Conservation (phyloP, 2,888 invertebrate species). For the Cremastinae sp. region DNA sequence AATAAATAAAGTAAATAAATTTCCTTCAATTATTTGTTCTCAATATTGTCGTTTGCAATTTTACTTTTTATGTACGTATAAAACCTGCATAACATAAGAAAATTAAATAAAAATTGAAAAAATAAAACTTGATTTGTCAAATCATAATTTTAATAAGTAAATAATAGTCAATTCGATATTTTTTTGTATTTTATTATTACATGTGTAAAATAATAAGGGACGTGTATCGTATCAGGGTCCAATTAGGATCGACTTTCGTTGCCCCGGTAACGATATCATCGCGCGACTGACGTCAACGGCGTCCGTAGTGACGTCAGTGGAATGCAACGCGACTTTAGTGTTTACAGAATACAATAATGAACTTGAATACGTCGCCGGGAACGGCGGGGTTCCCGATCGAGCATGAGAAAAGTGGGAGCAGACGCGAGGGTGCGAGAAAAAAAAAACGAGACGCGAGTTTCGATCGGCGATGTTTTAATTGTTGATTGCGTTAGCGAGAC, state of each 20-base stretch:
- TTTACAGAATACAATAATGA: slow-evolving; percentile 69
- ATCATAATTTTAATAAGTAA: no score
- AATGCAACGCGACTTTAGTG: slow-evolving; percentile 68
- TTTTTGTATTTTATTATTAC: no score
- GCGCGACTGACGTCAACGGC: slow-evolving; percentile 71
- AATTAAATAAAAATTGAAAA: no score
- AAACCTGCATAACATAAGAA: no score
- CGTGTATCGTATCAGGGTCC: slow-evolving; percentile 50
- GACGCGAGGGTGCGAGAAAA: background rate
- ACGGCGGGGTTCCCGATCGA: background rate
- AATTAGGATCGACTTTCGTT: slow-evolving; percentile 67
- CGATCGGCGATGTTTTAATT: no score
- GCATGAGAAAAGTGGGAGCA: background rate
- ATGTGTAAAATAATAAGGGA: slow-evolving; percentile 19
- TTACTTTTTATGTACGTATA: no score
- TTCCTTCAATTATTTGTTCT: no score
- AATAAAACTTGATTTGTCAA: no score
- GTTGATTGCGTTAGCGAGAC: background rate
- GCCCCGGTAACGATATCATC: slow-evolving; percentile 67
- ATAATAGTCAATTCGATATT: no score
- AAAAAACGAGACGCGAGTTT: no score
- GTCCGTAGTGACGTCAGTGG: slow-evolving; percentile 72
- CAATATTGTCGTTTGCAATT: no score
- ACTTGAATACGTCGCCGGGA: slow-evolving; percentile 61
- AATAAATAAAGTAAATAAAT: no score